A percentile compares a stretch with the other conserved stretches of the same genome.
Conservation (phyloP, 2,113 vertebrate genomes). For the Typhlomys cinereus region DNA sequence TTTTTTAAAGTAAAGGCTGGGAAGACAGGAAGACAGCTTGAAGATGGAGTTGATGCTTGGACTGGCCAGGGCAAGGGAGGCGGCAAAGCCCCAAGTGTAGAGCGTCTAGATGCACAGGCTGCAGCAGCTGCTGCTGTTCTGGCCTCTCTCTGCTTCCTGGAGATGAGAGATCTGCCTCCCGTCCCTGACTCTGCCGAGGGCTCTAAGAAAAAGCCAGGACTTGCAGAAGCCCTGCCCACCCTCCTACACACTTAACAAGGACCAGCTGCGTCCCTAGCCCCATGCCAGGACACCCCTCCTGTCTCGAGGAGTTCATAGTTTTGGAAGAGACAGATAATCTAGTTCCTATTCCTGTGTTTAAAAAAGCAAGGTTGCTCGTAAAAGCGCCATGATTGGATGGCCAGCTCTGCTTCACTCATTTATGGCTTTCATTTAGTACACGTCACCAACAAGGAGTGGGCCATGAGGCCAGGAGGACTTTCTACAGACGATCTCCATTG, state of each 20-base stretch:
- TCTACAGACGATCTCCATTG: too few species aligned
- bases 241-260: background rate
- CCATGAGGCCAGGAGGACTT: too few species aligned
- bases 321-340: background rate
- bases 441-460: too few species aligned
- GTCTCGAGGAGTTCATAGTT: background rate
- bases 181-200: background rate
- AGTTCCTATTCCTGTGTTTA: background rate
- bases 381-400: background rate
- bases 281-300: background rate
- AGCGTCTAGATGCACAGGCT: background rate
- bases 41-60: background rate
- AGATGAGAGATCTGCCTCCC: background rate
- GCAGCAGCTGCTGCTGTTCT: too few species aligned
- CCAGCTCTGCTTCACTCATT: too few species aligned
- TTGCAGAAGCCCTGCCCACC: background rate
- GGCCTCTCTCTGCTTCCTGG: background rate
- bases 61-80: too few species aligned
- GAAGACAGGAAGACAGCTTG: background rate
- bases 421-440: too few species aligned
- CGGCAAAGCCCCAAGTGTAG: background rate
- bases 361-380: background rate
- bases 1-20: too few species aligned
- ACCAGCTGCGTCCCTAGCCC: background rate
- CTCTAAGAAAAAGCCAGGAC: background rate